Base-by-base conservation (phyloP, 2,888 invertebrate species). In the Apodemia zela region DNA sequence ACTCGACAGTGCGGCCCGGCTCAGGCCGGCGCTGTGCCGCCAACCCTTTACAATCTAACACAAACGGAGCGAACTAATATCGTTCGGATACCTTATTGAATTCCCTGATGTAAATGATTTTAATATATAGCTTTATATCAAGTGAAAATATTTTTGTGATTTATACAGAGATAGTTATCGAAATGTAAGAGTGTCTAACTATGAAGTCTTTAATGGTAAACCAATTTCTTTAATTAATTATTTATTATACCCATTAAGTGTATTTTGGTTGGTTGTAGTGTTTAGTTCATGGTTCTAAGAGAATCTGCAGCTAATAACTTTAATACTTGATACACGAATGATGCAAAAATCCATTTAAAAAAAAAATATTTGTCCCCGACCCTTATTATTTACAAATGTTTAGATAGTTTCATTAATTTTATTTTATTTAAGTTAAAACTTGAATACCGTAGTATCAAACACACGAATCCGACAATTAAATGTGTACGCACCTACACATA, bases 1-100 rank as follows among this genome's bases (percentile, higher is more conserved):
- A 71, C 72, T 69, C 71, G 72, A 71, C 86, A 88, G 89, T 87
- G 89, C 89, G 85, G 89, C 83, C 88, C 89, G 87, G 89, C 89
- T 84, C 83, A 81, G 68, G 75, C 84, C 85, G 84, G 85, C 88
- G 87, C 85, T 75, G 84, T 85, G 84, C 86, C 71, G 75, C 71
- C 69, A 54, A 63, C 65, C 68, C 66, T 66, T 61, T 65, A 38
- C 38, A 38, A 38, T 38, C 38, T 38, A 64, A 65, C 61, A 63
- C 63, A 63, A 35, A 63, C 51, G 51, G 18, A 51, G 51, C 51
- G 51, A 21, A 18, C 49, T 49, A 51, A 51, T 51, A 51, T 51
- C 51, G 18, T 51, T 51, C 51, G 51, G 11, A 21, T 51, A 51
- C 18, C 18, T 51, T 51, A 51, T 18, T 18, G 49, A 49, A 49